Conservation (phyloP, 2,888 invertebrate species). For the Sphinx pinastri region DNA sequence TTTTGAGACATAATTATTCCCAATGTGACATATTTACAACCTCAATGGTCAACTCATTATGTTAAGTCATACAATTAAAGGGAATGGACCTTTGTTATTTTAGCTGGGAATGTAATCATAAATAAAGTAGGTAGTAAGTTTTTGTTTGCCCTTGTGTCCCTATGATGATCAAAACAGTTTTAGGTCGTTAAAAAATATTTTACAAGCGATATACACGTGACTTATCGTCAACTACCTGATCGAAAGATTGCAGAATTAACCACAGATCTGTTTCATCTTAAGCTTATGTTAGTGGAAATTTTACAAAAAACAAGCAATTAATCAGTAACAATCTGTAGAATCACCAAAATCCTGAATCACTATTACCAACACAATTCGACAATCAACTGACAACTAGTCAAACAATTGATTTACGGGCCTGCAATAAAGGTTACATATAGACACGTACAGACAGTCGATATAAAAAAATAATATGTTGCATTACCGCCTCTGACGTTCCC, state of each 20-base stretch:
- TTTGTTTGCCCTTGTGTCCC: background rate
- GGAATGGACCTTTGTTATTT: background rate
- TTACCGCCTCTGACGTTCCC: conserved; percentile 44
- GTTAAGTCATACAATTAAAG: background rate
- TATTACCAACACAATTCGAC: too few species aligned
- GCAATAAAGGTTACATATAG: background rate
- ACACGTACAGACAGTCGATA: background rate
- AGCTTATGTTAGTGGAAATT: too few species aligned
- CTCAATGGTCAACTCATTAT: background rate
- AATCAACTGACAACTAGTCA: background rate
- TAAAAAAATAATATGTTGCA: conserved; percentile 48
- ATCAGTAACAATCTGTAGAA: background rate
- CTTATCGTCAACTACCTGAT: too few species aligned
- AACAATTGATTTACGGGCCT: background rate
- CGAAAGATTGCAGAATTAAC: too few species aligned
- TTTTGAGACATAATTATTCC: background rate
- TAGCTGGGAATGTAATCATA: background rate
- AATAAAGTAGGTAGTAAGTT: background rate
- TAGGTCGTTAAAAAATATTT: too few species aligned
- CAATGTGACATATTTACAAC: background rate
- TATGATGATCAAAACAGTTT: background rate
- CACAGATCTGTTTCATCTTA: too few species aligned
- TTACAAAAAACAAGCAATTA: too few species aligned
- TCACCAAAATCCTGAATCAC: background rate
- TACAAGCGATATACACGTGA: too few species aligned